A percentile compares a stretch with the other conserved stretches of the same genome.
phyloP scores from a whole-genome alignment of 2,113 vertebrate genomes.

The Vidua macroura region DNA sequence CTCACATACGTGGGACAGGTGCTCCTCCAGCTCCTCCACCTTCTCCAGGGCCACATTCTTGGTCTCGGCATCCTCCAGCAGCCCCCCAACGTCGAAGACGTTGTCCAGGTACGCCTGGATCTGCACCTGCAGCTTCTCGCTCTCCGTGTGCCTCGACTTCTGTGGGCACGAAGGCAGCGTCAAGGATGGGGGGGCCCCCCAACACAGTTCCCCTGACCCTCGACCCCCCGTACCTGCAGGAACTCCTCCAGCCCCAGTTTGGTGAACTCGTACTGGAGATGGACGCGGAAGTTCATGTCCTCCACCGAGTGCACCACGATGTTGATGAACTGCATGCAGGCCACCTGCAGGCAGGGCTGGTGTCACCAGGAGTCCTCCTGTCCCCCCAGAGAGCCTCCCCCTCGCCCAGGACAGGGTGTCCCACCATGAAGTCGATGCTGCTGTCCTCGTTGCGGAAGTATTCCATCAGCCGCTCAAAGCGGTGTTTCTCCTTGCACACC shows the following conservation, averaged over 20 bases:
- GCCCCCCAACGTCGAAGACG: conserved; percentile 94
- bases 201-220: fast-evolving
- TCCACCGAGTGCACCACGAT: conserved; percentile 98
- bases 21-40: conserved; percentile 96
- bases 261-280: conserved; percentile 95
- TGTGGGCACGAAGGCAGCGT: background rate
- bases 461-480: conserved; percentile 97
- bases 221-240: conserved; percentile 80
- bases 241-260: conserved; percentile 94
- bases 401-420: background rate
- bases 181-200: background rate
- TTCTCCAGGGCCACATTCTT: conserved; percentile 98
- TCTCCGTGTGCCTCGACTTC: conserved; percentile 96
- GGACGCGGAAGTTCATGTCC: conserved; percentile 98
- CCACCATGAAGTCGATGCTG: conserved; percentile 98
- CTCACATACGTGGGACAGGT: conserved; percentile 89
- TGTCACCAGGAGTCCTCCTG: background rate
- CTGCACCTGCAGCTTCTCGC: conserved; percentile 96
- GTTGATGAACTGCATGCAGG: conserved; percentile 99
- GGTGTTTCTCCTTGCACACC: conserved; percentile 95
- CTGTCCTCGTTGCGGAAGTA: conserved; percentile 94
- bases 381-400: background rate
- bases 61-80: conserved; percentile 94
- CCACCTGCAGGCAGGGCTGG: conserved; percentile 78
- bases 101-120: conserved; percentile 98